Evolutionary conservation across 2,113 vertebrate species (phyloP), one percentile per base, ranked within the genome.

Genomic region (Petroica traversi): DNA sequence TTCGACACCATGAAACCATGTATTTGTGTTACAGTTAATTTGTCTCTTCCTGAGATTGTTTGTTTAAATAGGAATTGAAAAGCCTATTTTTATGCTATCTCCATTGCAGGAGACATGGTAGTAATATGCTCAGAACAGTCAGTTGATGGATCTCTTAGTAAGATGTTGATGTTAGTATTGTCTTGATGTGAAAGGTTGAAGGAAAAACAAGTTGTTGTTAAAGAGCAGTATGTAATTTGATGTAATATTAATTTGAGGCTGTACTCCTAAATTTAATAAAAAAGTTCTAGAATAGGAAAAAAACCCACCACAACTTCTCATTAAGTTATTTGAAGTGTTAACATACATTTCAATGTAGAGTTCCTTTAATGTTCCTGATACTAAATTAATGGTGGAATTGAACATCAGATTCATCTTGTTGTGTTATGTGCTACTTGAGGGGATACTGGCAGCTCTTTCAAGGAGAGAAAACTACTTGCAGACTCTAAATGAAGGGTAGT

Each of bases 21-120:
- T 75, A 68, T 85, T 81, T 85, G 45, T 31, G 13, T 79, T 76
- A 8, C 3, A 46, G 71, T 87, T 95, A 85, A 94, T 88, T 57
- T 63, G 58, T 66, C 34, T 92, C 25, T 95, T 95, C 88, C 89
- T 93, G 92, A 6, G 17, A 85, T 93, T 95, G 69, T 79, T 93
- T 68, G 40, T 88, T 97, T 88, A 82, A 89, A 82, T 85, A 89
- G 69, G 45, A 84, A 36, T 85, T 72, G 40, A 76, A 85, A 85
- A 86, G 22, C 12, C 48, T 94, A 57, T 85, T 97, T 59, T 88
- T 88, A 62, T 85, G 26, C 38, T 49, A 31, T 54, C 58, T 87
- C 19, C 17, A 3, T 71, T 58, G 19, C 26, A 88, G 71, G 54
- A 87, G 54, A 26, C 33, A 9, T 36, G 7, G 29, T 57, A 68